A percentile compares a stretch with the other conserved stretches of the same genome.
Evolutionary conservation across 2,888 invertebrate species (phyloP).

Genomic region (Cerceris rybyensis): DNA sequence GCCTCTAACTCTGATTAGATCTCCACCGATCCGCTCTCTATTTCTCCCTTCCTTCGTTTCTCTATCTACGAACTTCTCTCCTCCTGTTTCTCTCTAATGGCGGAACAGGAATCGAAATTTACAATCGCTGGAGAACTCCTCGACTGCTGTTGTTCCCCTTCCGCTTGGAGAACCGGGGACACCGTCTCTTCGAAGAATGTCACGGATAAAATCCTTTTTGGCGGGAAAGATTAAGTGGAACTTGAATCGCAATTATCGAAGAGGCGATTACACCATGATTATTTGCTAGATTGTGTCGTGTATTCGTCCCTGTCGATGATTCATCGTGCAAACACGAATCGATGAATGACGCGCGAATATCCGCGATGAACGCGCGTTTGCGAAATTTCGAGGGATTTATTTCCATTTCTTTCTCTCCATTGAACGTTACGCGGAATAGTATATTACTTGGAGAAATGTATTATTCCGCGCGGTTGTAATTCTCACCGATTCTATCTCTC

Average conservation of each 20-base stretch:
- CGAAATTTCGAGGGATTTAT: background rate
- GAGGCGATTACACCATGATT: constrained; percentile 22
- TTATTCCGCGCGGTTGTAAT: background rate
- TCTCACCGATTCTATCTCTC: background rate
- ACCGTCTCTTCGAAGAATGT: too few relatives aligned
- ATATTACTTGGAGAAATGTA: background rate
- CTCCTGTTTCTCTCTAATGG: background rate
- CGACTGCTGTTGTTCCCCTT: constrained; percentile 8
- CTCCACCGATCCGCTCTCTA: constrained; percentile 1
- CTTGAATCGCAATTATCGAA: constrained; percentile 24
- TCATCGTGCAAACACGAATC: background rate
- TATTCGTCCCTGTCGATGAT: background rate
- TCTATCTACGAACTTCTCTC: background rate
- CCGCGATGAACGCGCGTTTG: background rate
- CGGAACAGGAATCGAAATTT: constrained; percentile 24
- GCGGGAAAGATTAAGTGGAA: background rate
- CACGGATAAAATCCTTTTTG: background rate
- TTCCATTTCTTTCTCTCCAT: background rate
- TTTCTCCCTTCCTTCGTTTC: background rate
- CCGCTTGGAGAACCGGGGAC: background rate
- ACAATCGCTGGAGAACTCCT: constrained; percentile 7
- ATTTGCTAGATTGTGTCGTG: constrained; percentile 4
- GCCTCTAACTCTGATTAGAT: constrained; percentile 50
- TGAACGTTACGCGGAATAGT: background rate
- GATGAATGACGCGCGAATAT: background rate